Conservation (phyloP, 2,113 vertebrate genomes). For the Cyanistes caeruleus region DNA sequence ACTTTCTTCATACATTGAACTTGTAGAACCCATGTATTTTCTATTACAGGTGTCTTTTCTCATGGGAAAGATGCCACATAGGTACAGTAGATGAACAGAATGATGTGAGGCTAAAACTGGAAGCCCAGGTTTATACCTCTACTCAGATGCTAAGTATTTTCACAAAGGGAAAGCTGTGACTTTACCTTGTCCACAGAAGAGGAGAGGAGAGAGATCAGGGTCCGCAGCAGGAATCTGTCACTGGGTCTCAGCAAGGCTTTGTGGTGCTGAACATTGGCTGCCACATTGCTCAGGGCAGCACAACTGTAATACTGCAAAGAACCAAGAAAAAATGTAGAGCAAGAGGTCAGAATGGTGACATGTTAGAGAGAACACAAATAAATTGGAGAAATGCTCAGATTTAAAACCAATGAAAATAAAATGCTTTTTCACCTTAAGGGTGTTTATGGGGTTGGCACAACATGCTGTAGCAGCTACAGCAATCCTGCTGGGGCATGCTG, state of each 20-base stretch:
- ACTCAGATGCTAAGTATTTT: background rate
- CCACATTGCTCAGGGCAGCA: conserved; percentile 79
- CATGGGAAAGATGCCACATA: background rate
- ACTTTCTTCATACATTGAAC: background rate
- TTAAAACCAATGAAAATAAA: background rate
- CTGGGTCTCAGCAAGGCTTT: conserved; percentile 68
- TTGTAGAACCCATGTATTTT: background rate
- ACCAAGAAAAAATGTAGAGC: background rate
- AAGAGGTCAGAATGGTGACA: background rate
- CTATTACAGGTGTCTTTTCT: background rate
- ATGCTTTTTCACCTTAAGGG: background rate
- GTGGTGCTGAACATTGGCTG: conserved; percentile 68
- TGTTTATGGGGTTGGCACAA: background rate
- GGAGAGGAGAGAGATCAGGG: conserved; percentile 77
- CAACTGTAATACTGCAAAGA: conserved; percentile 81
- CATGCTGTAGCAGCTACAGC: background rate
- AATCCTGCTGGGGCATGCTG: background rate
- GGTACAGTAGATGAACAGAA: background rate
- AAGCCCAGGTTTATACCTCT: background rate
- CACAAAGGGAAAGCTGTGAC: background rate
- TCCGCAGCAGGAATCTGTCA: conserved; percentile 71
- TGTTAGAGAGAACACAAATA: background rate
- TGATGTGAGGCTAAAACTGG: background rate
- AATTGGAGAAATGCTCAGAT: background rate
- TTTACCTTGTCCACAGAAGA: conserved; percentile 81